Evolutionary conservation across 2,888 invertebrate genomes (phyloP).

Genomic region (Stratiomys singularior): DNA sequence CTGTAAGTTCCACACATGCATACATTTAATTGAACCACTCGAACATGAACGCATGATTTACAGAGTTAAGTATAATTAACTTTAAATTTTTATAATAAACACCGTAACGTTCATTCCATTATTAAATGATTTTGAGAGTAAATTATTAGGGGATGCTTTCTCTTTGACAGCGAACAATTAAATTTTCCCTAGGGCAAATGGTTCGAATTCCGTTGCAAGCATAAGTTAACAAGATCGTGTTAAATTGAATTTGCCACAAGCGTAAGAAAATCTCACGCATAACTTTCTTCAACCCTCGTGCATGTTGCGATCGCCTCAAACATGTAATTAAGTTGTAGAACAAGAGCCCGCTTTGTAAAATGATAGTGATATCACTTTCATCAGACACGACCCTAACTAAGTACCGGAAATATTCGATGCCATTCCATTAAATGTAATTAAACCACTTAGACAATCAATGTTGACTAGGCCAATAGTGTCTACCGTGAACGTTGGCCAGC

Average conservation of each 20-base stretch:
- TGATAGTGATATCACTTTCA: slow-evolving; percentile 41
- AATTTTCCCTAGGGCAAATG: not conserved
- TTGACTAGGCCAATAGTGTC: slow-evolving; percentile 40
- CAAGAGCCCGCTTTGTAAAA: not conserved
- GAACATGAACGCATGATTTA: no score
- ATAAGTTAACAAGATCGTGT: not conserved
- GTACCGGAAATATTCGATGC: slow-evolving; percentile 46
- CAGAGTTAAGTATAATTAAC: no score
- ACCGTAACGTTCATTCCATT: no score
- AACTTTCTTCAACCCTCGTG: not conserved
- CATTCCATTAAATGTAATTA: slow-evolving; percentile 46
- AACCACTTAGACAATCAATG: slow-evolving; percentile 41
- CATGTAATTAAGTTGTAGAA: slow-evolving; percentile 40
- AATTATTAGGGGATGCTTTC: no score
- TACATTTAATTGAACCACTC: no score
- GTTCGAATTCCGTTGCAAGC: not conserved
- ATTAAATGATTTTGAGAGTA: no score
- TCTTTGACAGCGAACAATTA: no score
- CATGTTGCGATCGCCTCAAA: not conserved
- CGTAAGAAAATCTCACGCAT: not conserved
- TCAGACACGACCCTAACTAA: slow-evolving; percentile 26
- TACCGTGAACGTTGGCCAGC: not conserved
- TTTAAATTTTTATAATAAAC: no score
- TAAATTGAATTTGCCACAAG: not conserved
- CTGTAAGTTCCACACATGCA: no score